These are phyloP conservation scores for Synergus gifuensis DNA, from an alignment of 2,888 invertebrate genomes.

Conservation along the genomic window DNA sequence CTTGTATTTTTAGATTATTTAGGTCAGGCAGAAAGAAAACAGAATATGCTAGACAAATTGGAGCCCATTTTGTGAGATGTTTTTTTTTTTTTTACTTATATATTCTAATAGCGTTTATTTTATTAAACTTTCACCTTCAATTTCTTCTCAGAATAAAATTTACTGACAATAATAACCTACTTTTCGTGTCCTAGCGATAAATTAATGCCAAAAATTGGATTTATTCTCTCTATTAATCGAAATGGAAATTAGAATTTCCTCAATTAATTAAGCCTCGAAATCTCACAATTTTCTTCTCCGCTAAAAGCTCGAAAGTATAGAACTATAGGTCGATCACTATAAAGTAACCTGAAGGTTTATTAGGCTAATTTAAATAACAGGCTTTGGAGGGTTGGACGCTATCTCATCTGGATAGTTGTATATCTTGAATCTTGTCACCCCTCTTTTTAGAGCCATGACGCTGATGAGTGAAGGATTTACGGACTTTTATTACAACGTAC, in stretches of 20 bases:
- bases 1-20: neutral
- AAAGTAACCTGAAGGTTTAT: slow-evolving; percentile 68
- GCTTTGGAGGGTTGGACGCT: slow-evolving; percentile 61
- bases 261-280: slow-evolving; percentile 58
- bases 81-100: neutral
- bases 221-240: neutral
- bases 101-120: neutral
- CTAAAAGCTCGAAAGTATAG: slow-evolving; percentile 56
- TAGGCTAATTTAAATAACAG: slow-evolving; percentile 76
- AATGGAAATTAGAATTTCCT: slow-evolving; percentile 51
- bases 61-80: neutral
- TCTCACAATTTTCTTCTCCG: slow-evolving; percentile 54
- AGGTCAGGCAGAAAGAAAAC: neutral
- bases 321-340: slow-evolving; percentile 54
- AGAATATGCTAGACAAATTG: neutral
- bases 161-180: neutral
- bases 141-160: neutral
- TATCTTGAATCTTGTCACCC: slow-evolving; percentile 59
- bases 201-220: neutral
- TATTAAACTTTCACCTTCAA: neutral
- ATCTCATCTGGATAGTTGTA: slow-evolving; percentile 59
- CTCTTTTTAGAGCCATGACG: slow-evolving; percentile 52
- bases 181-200: neutral
- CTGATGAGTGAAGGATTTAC: slow-evolving; percentile 73
- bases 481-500: slow-evolving; percentile 68